phyloP scores from a whole-genome alignment of 2,113 vertebrate genomes.

The Morone saxatilis region DNA sequence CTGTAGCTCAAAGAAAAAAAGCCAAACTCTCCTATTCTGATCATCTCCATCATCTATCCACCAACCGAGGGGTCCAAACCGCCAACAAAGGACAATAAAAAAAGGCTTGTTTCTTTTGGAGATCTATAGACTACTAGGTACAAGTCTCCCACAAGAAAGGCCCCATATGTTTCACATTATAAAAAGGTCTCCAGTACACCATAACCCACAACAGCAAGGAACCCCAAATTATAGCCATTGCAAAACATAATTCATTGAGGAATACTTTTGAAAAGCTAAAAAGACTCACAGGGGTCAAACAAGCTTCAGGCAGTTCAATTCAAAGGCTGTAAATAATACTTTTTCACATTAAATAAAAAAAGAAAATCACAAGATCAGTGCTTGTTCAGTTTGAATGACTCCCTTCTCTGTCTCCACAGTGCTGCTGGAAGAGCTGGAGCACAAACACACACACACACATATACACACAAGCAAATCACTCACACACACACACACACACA shows the following conservation, averaged over 20 bases:
- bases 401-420: slow-evolving; percentile 52
- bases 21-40: slow-evolving; percentile 3
- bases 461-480: slow-evolving; percentile 11
- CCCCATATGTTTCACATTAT: slow-evolving; percentile 79
- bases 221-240: slow-evolving; percentile 64
- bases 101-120: slow-evolving; percentile 11
- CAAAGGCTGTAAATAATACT: slow-evolving; percentile 37
- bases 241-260: slow-evolving; percentile 57
- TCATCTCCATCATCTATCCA: slow-evolving; percentile 43
- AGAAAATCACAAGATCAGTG: slow-evolving; percentile 43
- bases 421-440: slow-evolving; percentile 26
- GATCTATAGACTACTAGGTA: slow-evolving; percentile 12
- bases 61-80: slow-evolving; percentile 21
- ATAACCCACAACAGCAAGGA: slow-evolving; percentile 57
- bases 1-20: slow-evolving; percentile 56
- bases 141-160: slow-evolving; percentile 41
- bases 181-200: slow-evolving; percentile 56
- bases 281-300: slow-evolving; percentile 14
- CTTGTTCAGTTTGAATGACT: slow-evolving; percentile 69
- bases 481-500: slow-evolving; percentile 29
- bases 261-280: slow-evolving; percentile 44
- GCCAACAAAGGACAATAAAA: slow-evolving; percentile 20
- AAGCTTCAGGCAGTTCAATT: slow-evolving; percentile 14
- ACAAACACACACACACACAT: slow-evolving; percentile 18
- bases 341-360: slow-evolving; percentile 15